phyloP scores from a whole-genome alignment of 2,888 invertebrate genomes.

The Anarsia innoxiella region DNA sequence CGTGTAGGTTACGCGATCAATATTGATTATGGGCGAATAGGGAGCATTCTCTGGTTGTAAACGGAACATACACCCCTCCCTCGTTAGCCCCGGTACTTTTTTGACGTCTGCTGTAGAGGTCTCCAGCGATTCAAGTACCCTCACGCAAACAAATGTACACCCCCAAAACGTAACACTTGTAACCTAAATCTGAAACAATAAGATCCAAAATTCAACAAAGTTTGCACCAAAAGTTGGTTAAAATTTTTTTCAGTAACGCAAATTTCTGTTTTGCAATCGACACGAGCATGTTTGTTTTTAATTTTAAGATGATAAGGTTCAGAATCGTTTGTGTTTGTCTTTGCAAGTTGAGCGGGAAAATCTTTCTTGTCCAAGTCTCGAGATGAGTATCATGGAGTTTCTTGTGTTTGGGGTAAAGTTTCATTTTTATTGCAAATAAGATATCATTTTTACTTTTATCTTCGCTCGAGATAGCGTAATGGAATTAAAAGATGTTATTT shows the following conservation, averaged over 20 bases:
- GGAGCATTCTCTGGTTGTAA: conserved; percentile 39
- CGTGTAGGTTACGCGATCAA: conserved; percentile 32
- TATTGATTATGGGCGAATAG: conserved; percentile 35
- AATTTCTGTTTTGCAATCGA: conserved; percentile 34
- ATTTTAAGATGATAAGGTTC: conserved; percentile 31
- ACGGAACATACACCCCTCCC: conserved; percentile 51
- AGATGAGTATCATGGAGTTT: conserved; percentile 51
- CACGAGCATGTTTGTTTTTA: conserved; percentile 28
- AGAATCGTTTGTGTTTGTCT: conserved; percentile 26
- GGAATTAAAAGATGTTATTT: conserved; percentile 9
- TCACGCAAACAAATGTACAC: conserved; percentile 30
- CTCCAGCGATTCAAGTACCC: conserved; percentile 51
- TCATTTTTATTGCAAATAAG: conserved; percentile 14
- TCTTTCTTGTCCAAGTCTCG: conserved; percentile 45
- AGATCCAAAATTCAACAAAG: conserved; percentile 30
- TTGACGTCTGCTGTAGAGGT: conserved; percentile 64
- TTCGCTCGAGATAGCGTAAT: conserved; percentile 8
- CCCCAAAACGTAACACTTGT: conserved; percentile 20
- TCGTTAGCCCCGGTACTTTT: conserved; percentile 64
- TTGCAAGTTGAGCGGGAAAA: conserved; percentile 26
- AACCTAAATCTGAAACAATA: conserved; percentile 29
- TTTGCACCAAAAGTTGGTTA: conserved; percentile 20
- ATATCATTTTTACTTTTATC: conserved; percentile 13
- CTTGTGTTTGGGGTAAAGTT: conserved; percentile 29
- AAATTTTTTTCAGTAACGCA: conserved; percentile 29